A percentile compares a stretch with the other conserved stretches of the same genome.
Evolutionary conservation across 2,888 invertebrate genomes (phyloP).

Genomic region (Aproaerema taeniolella): DNA sequence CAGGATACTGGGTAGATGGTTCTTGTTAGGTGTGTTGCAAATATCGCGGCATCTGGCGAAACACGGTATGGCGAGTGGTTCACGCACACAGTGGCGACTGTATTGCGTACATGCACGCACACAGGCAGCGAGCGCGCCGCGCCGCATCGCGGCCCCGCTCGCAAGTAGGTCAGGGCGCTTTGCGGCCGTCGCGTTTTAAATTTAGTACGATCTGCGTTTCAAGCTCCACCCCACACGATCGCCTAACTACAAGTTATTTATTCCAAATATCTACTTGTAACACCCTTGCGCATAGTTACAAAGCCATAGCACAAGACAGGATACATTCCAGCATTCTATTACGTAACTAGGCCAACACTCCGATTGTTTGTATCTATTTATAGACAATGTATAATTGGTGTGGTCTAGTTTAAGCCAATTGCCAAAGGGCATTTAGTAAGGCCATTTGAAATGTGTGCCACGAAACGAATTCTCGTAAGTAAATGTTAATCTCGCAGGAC

Average conservation of each 20-base stretch:
- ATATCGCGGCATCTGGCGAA: constrained; percentile 70
- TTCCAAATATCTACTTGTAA: constrained; percentile 39
- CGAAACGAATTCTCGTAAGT: background rate
- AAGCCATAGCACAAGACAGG: background rate
- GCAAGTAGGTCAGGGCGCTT: constrained; percentile 76
- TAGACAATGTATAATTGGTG: constrained; percentile 11
- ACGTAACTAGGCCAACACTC: background rate
- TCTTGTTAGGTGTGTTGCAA: constrained; percentile 47
- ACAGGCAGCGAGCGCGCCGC: constrained; percentile 53
- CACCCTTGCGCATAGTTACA: constrained; percentile 24
- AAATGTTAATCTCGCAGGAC: too few relatives aligned
- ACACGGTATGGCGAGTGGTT: constrained; percentile 64
- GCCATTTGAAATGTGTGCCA: constrained; percentile 7
- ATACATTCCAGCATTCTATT: background rate
- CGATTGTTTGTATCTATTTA: constrained; percentile 4
- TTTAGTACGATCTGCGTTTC: constrained; percentile 74
- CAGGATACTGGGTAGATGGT: constrained; percentile 11
- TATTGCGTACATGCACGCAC: constrained; percentile 42
- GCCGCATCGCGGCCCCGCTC: constrained; percentile 75
- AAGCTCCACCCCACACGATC: constrained; percentile 66
- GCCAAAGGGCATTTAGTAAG: constrained; percentile 15
- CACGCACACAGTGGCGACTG: constrained; percentile 55
- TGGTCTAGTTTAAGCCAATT: constrained; percentile 6
- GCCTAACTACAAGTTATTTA: constrained; percentile 54
- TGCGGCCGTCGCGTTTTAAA: constrained; percentile 75